phyloP scores from a whole-genome alignment of 2,113 vertebrate species.

The Vulpes ferrilata region DNA sequence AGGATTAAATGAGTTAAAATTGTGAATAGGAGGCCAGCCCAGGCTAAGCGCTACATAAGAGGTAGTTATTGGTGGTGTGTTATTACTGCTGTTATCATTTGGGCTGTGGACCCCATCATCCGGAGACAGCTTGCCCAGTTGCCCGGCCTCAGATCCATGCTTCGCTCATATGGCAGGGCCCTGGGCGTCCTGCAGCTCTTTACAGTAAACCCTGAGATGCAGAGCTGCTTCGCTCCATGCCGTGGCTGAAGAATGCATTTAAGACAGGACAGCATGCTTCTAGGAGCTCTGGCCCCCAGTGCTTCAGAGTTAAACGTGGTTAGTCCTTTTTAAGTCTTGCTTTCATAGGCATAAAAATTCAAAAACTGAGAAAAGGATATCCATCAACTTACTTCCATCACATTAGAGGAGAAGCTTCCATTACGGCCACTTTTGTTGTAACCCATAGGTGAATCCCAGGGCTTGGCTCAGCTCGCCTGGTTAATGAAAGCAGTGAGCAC shows the following conservation, averaged over 20 bases:
- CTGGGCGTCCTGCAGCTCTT: neutral
- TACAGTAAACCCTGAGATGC: neutral
- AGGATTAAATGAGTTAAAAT: neutral
- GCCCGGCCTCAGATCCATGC: rapidly evolving
- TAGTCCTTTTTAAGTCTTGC: slow-evolving; percentile 31
- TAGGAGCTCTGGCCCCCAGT: neutral
- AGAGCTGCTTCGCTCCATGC: neutral
- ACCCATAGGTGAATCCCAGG: neutral
- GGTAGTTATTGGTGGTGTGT: neutral
- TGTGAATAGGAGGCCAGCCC: neutral
- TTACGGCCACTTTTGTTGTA: neutral
- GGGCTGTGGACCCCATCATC: neutral
- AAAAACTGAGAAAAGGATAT: slow-evolving; percentile 14
- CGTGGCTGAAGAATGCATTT: neutral
- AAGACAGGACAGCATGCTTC: neutral
- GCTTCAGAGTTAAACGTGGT: neutral
- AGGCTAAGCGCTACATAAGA: no score
- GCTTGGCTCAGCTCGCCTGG: neutral
- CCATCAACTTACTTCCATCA: slow-evolving; percentile 20
- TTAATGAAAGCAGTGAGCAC: neutral
- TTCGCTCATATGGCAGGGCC: neutral
- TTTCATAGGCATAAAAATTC: slow-evolving; percentile 49
- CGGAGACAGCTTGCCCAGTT: neutral
- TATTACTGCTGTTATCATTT: neutral
- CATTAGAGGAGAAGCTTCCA: neutral